phyloP scores from a whole-genome alignment of 1,140 invertebrate genomes.

The Adelges cooleyi region DNA sequence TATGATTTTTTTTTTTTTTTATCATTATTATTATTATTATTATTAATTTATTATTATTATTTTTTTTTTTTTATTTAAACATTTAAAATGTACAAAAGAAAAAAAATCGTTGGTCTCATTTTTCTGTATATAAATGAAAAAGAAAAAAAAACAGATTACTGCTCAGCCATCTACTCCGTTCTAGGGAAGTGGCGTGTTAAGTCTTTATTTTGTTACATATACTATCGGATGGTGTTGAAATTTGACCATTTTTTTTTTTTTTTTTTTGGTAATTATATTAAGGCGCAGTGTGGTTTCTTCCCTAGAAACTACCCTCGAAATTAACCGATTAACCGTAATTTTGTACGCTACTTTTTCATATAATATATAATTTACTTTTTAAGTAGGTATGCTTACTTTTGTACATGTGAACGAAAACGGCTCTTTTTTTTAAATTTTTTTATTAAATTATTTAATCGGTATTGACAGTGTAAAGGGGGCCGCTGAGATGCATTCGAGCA shows the following conservation, averaged over 20 bases:
- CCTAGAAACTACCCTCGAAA: no score
- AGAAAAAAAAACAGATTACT: not conserved
- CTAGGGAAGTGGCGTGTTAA: not conserved
- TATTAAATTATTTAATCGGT: no score
- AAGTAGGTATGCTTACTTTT: no score
- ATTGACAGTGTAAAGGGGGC: no score
- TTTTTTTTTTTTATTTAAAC: not conserved
- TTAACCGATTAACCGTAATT: no score
- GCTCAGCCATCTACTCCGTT: not conserved
- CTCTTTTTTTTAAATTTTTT: no score
- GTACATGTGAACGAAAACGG: no score
- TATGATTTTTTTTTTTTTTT: not conserved
- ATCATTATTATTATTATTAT: no score
- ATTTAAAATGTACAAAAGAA: not conserved
- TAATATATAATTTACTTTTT: no score
- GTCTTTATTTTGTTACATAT: not conserved
- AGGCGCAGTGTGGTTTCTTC: not conserved
- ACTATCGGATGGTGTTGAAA: not conserved
- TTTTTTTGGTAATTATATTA: not conserved
- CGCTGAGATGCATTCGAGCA: no score
- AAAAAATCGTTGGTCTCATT: constrained; percentile 18
- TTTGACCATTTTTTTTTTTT: not conserved
- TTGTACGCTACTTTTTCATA: no score
- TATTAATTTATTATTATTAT: no score
- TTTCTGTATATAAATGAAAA: not conserved